These are phyloP conservation scores for Cyanoramphus novaezelandiae DNA, from an alignment of 2,113 vertebrate genomes.

Conservation along the genomic window DNA sequence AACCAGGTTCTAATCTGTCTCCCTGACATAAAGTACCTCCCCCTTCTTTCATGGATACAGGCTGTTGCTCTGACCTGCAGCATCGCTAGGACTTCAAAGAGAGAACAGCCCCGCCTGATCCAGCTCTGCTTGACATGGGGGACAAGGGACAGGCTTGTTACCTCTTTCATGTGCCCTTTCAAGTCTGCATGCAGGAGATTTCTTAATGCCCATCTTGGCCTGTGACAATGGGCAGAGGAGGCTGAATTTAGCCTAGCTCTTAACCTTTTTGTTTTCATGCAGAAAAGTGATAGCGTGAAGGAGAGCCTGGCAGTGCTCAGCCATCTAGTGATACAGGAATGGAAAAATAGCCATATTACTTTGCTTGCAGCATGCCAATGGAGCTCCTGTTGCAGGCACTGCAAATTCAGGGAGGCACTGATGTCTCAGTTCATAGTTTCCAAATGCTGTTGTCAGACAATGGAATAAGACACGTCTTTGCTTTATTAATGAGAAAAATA, in stretches of 20 bases:
- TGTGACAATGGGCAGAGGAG: background rate
- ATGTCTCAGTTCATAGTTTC: background rate
- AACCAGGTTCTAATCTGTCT: conserved; percentile 14
- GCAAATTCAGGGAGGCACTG: background rate
- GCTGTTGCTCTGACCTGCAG: background rate
- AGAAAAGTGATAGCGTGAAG: background rate
- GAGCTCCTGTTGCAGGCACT: background rate
- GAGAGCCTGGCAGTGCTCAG: background rate
- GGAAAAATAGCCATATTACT: background rate
- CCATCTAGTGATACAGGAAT: background rate
- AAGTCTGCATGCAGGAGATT: background rate
- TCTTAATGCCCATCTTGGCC: background rate
- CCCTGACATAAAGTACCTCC: background rate
- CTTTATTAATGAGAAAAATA: background rate
- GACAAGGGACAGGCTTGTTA: background rate
- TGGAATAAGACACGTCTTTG: background rate
- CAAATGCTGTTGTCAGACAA: background rate
- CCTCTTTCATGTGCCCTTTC: background rate
- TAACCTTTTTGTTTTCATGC: background rate
- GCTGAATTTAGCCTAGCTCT: background rate
- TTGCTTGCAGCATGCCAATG: background rate
- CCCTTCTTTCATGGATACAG: background rate
- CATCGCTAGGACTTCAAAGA: background rate
- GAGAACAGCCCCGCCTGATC: background rate
- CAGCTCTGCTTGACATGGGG: background rate